Evolutionary conservation across 2,888 invertebrate species (phyloP).

Genomic region (Ophioninae sp.): DNA sequence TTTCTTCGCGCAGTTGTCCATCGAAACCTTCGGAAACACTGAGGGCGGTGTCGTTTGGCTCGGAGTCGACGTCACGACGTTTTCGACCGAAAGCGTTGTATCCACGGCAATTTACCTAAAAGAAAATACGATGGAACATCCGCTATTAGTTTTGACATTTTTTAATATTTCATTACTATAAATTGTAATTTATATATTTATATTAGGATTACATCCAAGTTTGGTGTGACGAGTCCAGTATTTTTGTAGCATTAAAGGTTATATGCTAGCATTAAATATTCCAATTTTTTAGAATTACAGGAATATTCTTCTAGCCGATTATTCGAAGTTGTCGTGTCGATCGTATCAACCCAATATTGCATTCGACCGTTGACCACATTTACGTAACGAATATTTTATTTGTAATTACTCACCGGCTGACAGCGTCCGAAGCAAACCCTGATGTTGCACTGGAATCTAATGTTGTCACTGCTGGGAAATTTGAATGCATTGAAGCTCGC

Average conservation of each 20-base stretch:
- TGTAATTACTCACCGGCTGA: slow-evolving; percentile 89
- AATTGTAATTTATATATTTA: not conserved
- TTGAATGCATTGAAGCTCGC: slow-evolving; percentile 97
- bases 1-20: slow-evolving; percentile 95
- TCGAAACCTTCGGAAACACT: slow-evolving; percentile 83
- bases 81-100: slow-evolving; percentile 94
- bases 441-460: slow-evolving; percentile 97
- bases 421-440: slow-evolving; percentile 97
- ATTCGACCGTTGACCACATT: not conserved
- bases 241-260: too few relatives aligned
- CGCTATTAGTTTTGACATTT: slow-evolving; percentile 1
- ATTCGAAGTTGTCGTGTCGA: too few relatives aligned
- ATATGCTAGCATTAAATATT: too few relatives aligned
- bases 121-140: slow-evolving; percentile 59
- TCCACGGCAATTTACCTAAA: slow-evolving; percentile 93
- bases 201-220: too few relatives aligned
- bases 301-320: too few relatives aligned
- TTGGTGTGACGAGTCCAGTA: too few relatives aligned
- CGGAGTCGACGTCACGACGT: slow-evolving; percentile 85
- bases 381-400: not conserved
- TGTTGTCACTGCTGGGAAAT: slow-evolving; percentile 96
- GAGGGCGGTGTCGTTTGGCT: slow-evolving; percentile 83
- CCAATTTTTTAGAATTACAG: too few relatives aligned
- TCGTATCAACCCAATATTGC: too few relatives aligned
- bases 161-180: not conserved